A percentile compares a stretch with the other conserved stretches of the same genome.
phyloP scores from a whole-genome alignment of 2,888 invertebrate species.

The Drosophila austrosaltans region DNA sequence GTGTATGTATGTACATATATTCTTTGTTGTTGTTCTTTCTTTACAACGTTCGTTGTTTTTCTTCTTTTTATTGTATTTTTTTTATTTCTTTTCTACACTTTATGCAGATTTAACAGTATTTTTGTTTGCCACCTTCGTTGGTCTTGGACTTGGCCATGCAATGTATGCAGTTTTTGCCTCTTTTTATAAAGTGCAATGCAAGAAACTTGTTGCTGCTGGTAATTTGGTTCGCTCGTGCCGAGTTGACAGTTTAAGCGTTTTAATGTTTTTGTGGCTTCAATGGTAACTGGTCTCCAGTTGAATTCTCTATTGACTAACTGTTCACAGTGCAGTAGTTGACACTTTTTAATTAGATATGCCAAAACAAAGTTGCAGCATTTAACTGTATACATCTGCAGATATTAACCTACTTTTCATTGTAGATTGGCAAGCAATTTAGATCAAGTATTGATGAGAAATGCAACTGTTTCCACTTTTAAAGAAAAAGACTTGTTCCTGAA shows the following conservation, averaged over 20 bases:
- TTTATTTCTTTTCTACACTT: conserved; percentile 35
- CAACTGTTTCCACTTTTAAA: not conserved
- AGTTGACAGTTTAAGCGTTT: conserved; percentile 49
- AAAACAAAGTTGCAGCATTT: conserved; percentile 25
- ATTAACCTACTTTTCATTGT: conserved; percentile 33
- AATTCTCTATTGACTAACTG: conserved; percentile 21
- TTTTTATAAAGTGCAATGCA: conserved; percentile 38
- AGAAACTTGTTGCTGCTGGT: conserved; percentile 45
- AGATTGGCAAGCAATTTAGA: not conserved
- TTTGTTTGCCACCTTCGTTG: conserved; percentile 62
- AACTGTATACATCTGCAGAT: conserved; percentile 29
- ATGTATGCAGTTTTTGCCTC: conserved; percentile 49
- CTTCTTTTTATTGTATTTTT: conserved; percentile 49
- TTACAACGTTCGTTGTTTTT: conserved; percentile 20
- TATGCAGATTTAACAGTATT: conserved; percentile 68
- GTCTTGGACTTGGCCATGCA: conserved; percentile 80
- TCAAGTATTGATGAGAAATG: not conserved
- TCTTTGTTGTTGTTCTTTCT: not conserved
- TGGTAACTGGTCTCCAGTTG: conserved; percentile 27
- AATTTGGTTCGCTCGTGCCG: conserved; percentile 41
- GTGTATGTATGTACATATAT: not conserved
- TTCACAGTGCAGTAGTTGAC: conserved; percentile 9
- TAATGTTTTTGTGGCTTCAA: conserved; percentile 23
- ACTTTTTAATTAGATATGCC: conserved; percentile 36
- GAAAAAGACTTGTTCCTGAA: too few relatives aligned